Percentiles rank a stretch among this genome's conserved stretches.
phyloP scores from a whole-genome alignment of 2,888 invertebrate species.

The Euplexia lucipara region DNA sequence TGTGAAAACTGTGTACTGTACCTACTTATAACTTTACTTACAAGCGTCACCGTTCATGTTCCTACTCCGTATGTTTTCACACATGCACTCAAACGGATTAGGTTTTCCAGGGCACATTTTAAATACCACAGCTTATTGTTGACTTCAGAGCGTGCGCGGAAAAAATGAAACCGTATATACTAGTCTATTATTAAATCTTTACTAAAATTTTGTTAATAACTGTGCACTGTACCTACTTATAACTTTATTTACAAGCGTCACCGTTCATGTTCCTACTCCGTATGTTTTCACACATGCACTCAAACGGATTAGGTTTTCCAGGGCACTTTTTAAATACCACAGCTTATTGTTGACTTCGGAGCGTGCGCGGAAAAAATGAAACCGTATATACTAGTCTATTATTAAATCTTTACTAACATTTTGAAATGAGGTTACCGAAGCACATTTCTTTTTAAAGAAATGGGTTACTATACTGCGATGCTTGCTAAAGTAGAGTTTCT shows the following conservation, averaged over 20 bases:
- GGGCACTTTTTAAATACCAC: slow-evolving; percentile 51
- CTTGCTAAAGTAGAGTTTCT: neutral
- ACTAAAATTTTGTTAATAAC: too few species aligned
- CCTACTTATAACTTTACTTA: neutral
- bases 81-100: slow-evolving; percentile 57
- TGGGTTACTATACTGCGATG: neutral
- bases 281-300: slow-evolving; percentile 50
- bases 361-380: slow-evolving; percentile 20
- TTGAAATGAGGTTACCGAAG: slow-evolving; percentile 35
- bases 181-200: slow-evolving; percentile 23
- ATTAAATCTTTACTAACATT: slow-evolving; percentile 2
- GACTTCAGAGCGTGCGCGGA: slow-evolving; percentile 8
- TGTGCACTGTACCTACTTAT: too few species aligned
- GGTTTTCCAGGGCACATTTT: slow-evolving; percentile 51
- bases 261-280: neutral
- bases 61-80: slow-evolving; percentile 30
- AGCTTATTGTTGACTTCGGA: slow-evolving; percentile 37
- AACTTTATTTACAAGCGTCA: neutral
- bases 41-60: neutral
- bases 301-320: slow-evolving; percentile 54
- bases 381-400: slow-evolving; percentile 38
- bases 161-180: slow-evolving; percentile 37
- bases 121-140: slow-evolving; percentile 48
- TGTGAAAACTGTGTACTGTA: too few species aligned
- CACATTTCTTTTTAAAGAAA: slow-evolving; percentile 12